phyloP scores from a whole-genome alignment of 1,140 invertebrate species.

The Venustaconcha ellipsiformis region DNA sequence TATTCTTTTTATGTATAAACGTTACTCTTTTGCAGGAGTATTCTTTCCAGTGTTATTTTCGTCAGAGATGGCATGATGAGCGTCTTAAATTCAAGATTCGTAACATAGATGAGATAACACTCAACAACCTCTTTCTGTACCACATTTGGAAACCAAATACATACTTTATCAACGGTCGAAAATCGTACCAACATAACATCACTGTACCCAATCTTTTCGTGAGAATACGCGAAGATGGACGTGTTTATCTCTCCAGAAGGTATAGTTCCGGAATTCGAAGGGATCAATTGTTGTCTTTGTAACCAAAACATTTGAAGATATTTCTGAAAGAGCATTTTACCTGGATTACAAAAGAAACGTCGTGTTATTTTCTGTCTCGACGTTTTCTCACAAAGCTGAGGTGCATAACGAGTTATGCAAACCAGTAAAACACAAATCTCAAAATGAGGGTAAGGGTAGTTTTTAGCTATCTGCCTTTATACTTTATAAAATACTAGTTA shows the following conservation, averaged over 20 bases:
- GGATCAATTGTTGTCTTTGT: conserved; percentile 2
- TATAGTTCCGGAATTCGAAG: conserved; percentile 62
- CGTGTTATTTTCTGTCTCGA: too few relatives aligned
- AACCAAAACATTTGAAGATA: neutral
- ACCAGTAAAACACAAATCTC: too few relatives aligned
- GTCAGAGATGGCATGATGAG: conserved; percentile 76
- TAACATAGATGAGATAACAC: conserved; percentile 61
- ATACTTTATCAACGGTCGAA: conserved; percentile 93
- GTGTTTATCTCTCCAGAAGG: conserved; percentile 96
- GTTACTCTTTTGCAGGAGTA: conserved; percentile 79
- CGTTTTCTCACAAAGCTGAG: too few relatives aligned
- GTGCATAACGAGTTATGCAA: too few relatives aligned
- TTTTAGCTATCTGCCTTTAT: too few relatives aligned
- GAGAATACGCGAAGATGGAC: conserved; percentile 84
- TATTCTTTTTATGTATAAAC: too few relatives aligned
- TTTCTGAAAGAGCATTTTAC: neutral
- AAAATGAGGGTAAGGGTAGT: too few relatives aligned
- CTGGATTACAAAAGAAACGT: neutral
- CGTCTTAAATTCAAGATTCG: conserved; percentile 65
- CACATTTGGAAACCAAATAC: conserved; percentile 96
- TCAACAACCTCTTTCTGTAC: conserved; percentile 68
- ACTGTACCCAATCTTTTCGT: conserved; percentile 95
- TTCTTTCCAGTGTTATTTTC: conserved; percentile 97
- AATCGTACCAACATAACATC: conserved; percentile 94
- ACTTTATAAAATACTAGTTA: too few relatives aligned